Evolutionary conservation across 2,888 invertebrate genomes (phyloP).

Genomic region (Cantharis rustica): DNA sequence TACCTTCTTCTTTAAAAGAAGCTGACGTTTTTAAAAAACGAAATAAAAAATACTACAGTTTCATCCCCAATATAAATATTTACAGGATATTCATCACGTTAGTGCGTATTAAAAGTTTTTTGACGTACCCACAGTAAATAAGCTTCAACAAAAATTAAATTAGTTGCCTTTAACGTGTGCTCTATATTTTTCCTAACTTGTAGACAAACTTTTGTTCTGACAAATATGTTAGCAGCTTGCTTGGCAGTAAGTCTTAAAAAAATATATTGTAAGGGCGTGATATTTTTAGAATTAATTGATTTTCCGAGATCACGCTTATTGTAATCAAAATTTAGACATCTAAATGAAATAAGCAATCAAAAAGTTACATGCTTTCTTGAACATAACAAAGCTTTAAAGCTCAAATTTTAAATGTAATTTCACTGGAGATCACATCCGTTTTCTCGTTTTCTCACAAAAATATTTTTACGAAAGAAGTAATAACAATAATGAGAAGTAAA

Average conservation of each 20-base stretch:
- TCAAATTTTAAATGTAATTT: neutral
- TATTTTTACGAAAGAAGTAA: no score
- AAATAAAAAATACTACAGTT: neutral
- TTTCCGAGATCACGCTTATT: neutral
- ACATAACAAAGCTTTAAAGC: neutral
- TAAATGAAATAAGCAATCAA: neutral
- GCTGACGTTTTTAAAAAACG: neutral
- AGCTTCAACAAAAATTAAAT: neutral
- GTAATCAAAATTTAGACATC: neutral
- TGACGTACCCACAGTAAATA: neutral
- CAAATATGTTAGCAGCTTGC: neutral
- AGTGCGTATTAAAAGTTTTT: neutral
- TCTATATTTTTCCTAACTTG: neutral
- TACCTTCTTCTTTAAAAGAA: neutral
- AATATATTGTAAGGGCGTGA: neutral
- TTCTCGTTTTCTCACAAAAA: neutral
- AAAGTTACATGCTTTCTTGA: neutral
- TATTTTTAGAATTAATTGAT: neutral
- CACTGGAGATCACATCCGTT: no score
- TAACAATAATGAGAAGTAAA: neutral
- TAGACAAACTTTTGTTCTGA: neutral
- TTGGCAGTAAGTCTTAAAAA: neutral
- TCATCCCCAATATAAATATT: neutral
- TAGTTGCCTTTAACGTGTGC: neutral
- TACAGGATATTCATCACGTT: neutral